Conservation (phyloP, 2,113 vertebrate species). For the Leptobrachium leishanense region DNA sequence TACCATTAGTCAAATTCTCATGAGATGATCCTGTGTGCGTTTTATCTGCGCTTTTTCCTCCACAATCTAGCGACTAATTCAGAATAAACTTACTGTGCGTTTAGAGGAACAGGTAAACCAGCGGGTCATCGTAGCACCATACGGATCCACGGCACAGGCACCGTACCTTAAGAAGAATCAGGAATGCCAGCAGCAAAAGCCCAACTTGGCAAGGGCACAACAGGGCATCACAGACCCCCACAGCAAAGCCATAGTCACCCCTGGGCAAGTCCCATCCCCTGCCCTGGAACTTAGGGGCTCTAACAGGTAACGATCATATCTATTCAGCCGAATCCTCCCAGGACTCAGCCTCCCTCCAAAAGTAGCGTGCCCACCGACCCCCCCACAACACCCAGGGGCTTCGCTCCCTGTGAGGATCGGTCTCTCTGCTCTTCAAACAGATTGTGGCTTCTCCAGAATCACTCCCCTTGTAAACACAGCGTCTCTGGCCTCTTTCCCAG, state of each 20-base stretch:
- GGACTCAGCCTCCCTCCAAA: neutral
- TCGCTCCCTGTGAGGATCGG: neutral
- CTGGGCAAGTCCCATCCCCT: constrained; percentile 1
- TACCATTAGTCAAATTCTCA: too few relatives aligned
- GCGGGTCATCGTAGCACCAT: constrained; percentile 34
- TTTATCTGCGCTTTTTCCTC: too few relatives aligned
- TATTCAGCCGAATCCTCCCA: neutral
- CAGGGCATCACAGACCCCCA: neutral
- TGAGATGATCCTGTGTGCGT: too few relatives aligned
- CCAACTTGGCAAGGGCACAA: neutral
- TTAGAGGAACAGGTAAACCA: constrained; percentile 48
- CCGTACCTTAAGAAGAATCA: neutral
- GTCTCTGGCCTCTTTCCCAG: constrained; percentile 41
- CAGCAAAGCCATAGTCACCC: constrained; percentile 6
- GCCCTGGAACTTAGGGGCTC: constrained; percentile 29
- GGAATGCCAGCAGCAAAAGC: neutral
- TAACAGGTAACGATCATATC: constrained; percentile 18
- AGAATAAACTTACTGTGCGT: constrained; percentile 28
- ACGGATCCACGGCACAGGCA: neutral
- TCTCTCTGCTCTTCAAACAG: constrained; percentile 27
- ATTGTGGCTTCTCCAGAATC: constrained; percentile 31
- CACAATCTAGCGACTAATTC: too few relatives aligned
- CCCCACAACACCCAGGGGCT: neutral
- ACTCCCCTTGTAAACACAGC: constrained; percentile 39
- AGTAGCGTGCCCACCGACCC: neutral